Evolutionary conservation across 2,797 vertebrate genomes (phyloP).

Genomic region (Acanthis flammea): DNA sequence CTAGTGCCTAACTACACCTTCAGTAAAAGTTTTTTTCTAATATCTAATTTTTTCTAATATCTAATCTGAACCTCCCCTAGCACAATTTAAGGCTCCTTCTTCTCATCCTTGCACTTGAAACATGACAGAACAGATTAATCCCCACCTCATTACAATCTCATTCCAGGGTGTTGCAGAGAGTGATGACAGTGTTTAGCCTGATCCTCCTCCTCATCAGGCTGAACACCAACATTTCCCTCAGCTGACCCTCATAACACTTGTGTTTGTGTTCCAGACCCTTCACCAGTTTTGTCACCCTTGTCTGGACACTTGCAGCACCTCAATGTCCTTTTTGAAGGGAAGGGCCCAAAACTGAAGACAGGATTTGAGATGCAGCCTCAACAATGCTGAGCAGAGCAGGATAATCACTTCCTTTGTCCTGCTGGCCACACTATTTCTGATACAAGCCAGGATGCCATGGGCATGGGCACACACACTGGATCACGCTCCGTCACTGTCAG

Average conservation of each 20-base stretch:
- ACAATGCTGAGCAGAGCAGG: background rate
- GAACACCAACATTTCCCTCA: background rate
- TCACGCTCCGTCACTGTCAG: background rate
- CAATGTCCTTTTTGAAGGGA: background rate
- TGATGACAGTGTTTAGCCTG: no score
- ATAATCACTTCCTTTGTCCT: background rate
- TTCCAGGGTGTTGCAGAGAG: background rate
- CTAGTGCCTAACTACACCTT: background rate
- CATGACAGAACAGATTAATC: background rate
- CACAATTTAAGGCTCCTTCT: background rate
- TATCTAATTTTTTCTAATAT: background rate
- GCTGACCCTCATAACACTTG: background rate
- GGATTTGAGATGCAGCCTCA: background rate
- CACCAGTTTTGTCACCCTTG: background rate
- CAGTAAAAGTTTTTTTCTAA: background rate
- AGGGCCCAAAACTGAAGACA: background rate
- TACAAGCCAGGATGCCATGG: accelerated
- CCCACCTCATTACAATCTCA: background rate
- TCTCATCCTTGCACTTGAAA: background rate
- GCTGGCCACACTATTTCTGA: background rate
- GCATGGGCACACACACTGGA: no score
- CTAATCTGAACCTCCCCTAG: background rate
- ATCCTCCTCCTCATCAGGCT: background rate
- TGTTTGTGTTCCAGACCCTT: background rate
- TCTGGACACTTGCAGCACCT: background rate